Evolutionary conservation across 2,888 invertebrate species (phyloP).

Genomic region (Vanessa cardui): DNA sequence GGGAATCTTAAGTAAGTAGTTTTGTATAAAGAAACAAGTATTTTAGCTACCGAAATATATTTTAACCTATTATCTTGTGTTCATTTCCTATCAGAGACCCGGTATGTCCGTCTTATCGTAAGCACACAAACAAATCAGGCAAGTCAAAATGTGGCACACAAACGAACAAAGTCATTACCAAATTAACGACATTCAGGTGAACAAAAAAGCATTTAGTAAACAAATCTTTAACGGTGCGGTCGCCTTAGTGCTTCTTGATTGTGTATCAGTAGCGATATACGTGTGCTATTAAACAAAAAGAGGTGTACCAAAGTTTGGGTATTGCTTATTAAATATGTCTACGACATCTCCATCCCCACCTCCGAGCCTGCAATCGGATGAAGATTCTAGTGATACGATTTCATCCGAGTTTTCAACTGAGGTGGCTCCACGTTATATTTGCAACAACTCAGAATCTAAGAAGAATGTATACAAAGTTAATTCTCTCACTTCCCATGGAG

Average conservation of each 20-base stretch:
- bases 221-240: conserved; percentile 69
- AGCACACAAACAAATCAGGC: conserved; percentile 65
- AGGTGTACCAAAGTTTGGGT: conserved; percentile 34
- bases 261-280: conserved; percentile 43
- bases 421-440: conserved; percentile 48
- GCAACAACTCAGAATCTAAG: conserved; percentile 45
- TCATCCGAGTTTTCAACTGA: conserved; percentile 59
- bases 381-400: conserved; percentile 61
- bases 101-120: conserved; percentile 76
- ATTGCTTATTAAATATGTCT: conserved; percentile 53
- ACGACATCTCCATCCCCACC: conserved; percentile 62
- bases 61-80: conserved; percentile 68
- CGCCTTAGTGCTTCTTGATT: conserved; percentile 60
- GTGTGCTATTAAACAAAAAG: conserved; percentile 23
- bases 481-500: conserved; percentile 67
- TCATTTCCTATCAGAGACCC: conserved; percentile 70
- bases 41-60: conserved; percentile 77
- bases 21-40: conserved; percentile 59
- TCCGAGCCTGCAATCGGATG: conserved; percentile 62
- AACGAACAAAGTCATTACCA: conserved; percentile 74
- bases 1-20: conserved; percentile 37
- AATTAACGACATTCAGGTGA: conserved; percentile 79
- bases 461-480: conserved; percentile 53
- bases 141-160: conserved; percentile 68
- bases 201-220: conserved; percentile 80